Conservation (phyloP, 1,140 invertebrate genomes). For the Macrotrachela quadricornifera region DNA sequence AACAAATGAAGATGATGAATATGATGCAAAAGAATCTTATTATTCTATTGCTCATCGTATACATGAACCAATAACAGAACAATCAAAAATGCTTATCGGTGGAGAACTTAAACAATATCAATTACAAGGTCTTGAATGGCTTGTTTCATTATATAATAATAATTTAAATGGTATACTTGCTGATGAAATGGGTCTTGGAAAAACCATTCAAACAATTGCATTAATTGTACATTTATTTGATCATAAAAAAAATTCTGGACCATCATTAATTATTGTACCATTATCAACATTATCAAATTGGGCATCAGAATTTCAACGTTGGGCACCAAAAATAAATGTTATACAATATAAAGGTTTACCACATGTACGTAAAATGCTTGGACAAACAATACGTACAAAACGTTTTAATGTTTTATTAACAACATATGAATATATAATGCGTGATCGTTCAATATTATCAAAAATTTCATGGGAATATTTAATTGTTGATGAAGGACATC, state of each 20-base stretch:
- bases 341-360: slow-evolving; percentile 85
- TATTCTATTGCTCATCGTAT: slow-evolving; percentile 70
- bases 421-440: slow-evolving; percentile 42
- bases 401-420: slow-evolving; percentile 32
- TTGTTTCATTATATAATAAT: slow-evolving; percentile 92
- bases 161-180: slow-evolving; percentile 84
- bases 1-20: slow-evolving; percentile 51
- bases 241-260: slow-evolving; percentile 84
- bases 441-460: slow-evolving; percentile 81
- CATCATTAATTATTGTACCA: slow-evolving; percentile 87
- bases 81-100: slow-evolving; percentile 73
- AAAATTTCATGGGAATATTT: slow-evolving; percentile 91
- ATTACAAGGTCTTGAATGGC: slow-evolving; percentile 77
- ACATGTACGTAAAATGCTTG: slow-evolving; percentile 73
- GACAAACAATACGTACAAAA: slow-evolving; percentile 22
- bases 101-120: slow-evolving; percentile 74
- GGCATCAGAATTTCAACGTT: slow-evolving; percentile 94
- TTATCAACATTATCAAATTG: slow-evolving; percentile 94
- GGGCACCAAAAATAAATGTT: slow-evolving; percentile 78
- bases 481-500: slow-evolving; percentile 98
- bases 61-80: slow-evolving; percentile 67
- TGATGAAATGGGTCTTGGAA: slow-evolving; percentile 53
- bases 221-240: slow-evolving; percentile 93
- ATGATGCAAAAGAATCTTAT: slow-evolving; percentile 44
- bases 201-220: slow-evolving; percentile 51